Percentiles rank a stretch among this genome's conserved stretches.
These are phyloP conservation scores for Cepaea nemoralis DNA, from an alignment of 1,140 invertebrate genomes.

Conservation along the genomic window DNA sequence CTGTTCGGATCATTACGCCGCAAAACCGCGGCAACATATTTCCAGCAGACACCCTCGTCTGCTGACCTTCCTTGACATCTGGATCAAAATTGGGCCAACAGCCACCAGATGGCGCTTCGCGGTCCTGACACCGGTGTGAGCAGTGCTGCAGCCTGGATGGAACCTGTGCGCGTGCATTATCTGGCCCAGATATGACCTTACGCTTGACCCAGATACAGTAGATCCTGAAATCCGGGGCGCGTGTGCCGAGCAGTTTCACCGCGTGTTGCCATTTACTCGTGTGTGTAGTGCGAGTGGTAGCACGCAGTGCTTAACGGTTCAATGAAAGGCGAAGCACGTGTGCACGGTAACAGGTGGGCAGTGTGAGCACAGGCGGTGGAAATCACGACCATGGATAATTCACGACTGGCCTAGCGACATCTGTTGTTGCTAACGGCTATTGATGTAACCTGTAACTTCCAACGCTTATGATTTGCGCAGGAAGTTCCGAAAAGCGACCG, in stretches of 20 bases:
- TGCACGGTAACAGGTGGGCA: no score
- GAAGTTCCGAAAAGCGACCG: no score
- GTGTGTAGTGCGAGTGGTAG: not conserved
- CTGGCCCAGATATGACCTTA: not conserved
- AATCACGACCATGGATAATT: no score
- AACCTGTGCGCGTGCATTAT: not conserved
- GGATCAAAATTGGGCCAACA: not conserved
- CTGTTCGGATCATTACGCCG: no score
- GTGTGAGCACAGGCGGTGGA: no score
- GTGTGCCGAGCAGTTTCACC: not conserved
- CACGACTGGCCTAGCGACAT: no score
- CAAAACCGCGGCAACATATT: no score
- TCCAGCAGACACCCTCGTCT: not conserved
- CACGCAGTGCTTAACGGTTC: not conserved
- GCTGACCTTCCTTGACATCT: not conserved
- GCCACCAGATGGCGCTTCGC: slow-evolving; percentile 5
- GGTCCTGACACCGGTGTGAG: not conserved
- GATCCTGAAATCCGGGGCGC: not conserved
- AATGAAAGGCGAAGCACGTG: no score
- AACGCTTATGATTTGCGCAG: no score
- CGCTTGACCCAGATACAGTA: not conserved
- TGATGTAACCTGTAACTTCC: no score
- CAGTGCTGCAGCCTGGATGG: not conserved
- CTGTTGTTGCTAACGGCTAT: no score
- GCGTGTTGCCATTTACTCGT: not conserved